These are phyloP conservation scores for Drosophila niveifrons DNA, from an alignment of 2,888 invertebrate species.

Conservation along the genomic window DNA sequence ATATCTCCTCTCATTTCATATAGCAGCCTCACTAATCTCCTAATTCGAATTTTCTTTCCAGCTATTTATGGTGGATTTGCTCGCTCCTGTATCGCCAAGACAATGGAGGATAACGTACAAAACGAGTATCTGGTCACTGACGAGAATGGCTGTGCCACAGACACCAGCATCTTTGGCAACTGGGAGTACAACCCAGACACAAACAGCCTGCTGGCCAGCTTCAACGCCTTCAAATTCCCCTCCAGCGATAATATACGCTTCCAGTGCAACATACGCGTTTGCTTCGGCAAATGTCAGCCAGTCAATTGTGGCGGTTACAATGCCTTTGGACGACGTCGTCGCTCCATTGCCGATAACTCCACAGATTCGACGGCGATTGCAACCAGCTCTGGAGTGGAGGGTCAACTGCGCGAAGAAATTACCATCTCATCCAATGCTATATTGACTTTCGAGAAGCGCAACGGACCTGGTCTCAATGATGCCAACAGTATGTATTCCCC, in stretches of 20 bases:
- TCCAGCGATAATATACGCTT: constrained; percentile 97
- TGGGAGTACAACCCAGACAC: constrained; percentile 96
- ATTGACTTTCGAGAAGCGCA: constrained; percentile 93
- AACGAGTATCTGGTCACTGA: constrained; percentile 97
- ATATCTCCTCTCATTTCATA: neutral
- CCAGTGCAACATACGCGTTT: constrained; percentile 97
- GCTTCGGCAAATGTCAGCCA: constrained; percentile 97
- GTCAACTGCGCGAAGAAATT: constrained; percentile 96
- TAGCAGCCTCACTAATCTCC: neutral
- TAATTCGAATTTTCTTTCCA: constrained; percentile 71
- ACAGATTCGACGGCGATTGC: constrained; percentile 87
- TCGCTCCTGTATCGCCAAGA: constrained; percentile 96
- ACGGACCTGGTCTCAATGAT: constrained; percentile 91
- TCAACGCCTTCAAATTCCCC: constrained; percentile 98
- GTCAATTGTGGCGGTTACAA: constrained; percentile 96
- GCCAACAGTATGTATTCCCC: constrained; percentile 88
- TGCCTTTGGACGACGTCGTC: constrained; percentile 93
- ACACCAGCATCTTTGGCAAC: constrained; percentile 96
- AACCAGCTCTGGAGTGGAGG: constrained; percentile 88
- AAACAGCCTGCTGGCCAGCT: constrained; percentile 93
- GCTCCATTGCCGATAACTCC: constrained; percentile 86
- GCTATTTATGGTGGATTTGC: constrained; percentile 98
- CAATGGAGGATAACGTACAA: constrained; percentile 94
- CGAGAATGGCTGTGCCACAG: constrained; percentile 96
- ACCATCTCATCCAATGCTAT: constrained; percentile 97